Conservation (phyloP, 1,140 invertebrate species). For the Eurytemora carolleeae region DNA sequence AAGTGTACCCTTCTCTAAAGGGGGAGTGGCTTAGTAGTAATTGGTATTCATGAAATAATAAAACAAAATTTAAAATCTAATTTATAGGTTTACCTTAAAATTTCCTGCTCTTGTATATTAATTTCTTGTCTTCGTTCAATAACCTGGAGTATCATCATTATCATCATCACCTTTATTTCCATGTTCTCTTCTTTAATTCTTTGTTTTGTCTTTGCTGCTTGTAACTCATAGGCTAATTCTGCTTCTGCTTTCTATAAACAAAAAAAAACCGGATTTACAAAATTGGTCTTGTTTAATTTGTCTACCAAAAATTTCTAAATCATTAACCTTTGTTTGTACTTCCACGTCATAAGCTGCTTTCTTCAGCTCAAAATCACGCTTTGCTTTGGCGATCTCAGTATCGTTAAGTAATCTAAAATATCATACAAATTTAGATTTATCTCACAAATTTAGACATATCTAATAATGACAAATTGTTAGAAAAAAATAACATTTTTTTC, state of each 20-base stretch:
- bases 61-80: too few species aligned
- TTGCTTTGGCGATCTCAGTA: conserved; percentile 85
- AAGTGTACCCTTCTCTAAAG: too few species aligned
- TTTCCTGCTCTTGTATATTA: conserved; percentile 55
- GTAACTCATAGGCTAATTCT: conserved; percentile 77
- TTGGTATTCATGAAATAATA: too few species aligned
- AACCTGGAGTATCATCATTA: neutral
- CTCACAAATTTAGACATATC: too few species aligned
- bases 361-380: conserved; percentile 87
- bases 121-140: conserved; percentile 72
- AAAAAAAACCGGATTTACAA: neutral
- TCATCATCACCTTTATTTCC: conserved; percentile 56
- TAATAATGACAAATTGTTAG: too few species aligned
- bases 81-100: conserved; percentile 22
- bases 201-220: conserved; percentile 88
- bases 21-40: too few species aligned
- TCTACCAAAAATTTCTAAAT: neutral
- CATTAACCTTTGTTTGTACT: conserved; percentile 61
- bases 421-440: too few species aligned
- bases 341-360: conserved; percentile 92
- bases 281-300: neutral
- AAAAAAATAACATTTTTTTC: too few species aligned
- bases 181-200: conserved; percentile 90
- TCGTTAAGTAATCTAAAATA: conserved; percentile 56
- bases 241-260: conserved; percentile 56